These are phyloP conservation scores for Tachina lurida DNA, from an alignment of 2,888 invertebrate species.

Conservation along the genomic window DNA sequence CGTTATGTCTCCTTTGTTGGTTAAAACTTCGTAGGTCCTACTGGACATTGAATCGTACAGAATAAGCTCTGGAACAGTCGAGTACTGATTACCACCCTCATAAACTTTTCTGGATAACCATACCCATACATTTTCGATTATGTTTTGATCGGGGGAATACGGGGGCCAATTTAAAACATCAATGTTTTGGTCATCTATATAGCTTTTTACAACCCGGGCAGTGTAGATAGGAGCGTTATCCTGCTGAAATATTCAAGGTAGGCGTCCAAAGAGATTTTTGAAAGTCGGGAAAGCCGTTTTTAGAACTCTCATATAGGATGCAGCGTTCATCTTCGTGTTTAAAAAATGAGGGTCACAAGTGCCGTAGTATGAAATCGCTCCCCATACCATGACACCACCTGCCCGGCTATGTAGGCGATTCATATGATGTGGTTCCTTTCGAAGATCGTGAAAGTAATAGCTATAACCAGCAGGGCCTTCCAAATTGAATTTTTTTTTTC, in stretches of 20 bases:
- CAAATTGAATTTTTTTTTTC: too few species aligned
- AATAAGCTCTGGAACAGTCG: slow-evolving; percentile 9
- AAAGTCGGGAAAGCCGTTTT: neutral
- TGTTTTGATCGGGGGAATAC: too few species aligned
- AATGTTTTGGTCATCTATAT: slow-evolving; percentile 1
- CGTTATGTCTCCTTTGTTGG: neutral
- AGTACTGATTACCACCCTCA: slow-evolving; percentile 1
- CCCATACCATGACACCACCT: too few species aligned
- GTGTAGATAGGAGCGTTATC: neutral
- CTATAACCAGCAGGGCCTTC: too few species aligned
- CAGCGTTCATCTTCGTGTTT: too few species aligned
- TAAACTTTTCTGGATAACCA: slow-evolving; percentile 1
- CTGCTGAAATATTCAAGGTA: neutral
- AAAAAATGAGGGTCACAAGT: too few species aligned
- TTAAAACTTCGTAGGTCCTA: neutral
- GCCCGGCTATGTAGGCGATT: too few species aligned
- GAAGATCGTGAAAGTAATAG: too few species aligned
- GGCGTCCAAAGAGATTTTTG: neutral
- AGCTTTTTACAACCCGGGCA: neutral
- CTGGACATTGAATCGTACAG: neutral
- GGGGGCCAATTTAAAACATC: too few species aligned
- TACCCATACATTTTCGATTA: too few species aligned
- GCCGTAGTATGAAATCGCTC: too few species aligned
- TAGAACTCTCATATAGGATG: neutral
- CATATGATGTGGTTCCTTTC: too few species aligned